phyloP scores from a whole-genome alignment of 1,140 invertebrate genomes.

The Drosophila oshimai region DNA sequence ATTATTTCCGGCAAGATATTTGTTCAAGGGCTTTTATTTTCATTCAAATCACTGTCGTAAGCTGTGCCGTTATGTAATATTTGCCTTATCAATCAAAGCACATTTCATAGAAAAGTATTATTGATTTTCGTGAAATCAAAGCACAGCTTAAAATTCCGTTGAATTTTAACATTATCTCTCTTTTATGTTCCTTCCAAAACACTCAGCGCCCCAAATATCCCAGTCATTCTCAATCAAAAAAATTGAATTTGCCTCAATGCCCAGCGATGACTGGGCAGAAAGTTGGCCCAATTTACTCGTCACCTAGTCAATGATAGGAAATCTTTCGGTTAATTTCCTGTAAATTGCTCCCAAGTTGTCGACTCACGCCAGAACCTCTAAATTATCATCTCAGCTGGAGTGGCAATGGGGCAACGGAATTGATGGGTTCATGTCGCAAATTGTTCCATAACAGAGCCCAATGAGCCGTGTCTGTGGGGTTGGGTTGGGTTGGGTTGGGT shows the following conservation, averaged over 20 bases:
- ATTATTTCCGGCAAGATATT: too few species aligned
- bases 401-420: slow-evolving; percentile 18
- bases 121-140: slow-evolving; percentile 5
- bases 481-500: not conserved
- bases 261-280: slow-evolving; percentile 8
- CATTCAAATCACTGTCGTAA: too few species aligned
- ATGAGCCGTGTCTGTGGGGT: slow-evolving; percentile 39
- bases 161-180: not conserved
- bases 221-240: slow-evolving; percentile 18
- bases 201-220: not conserved
- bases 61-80: too few species aligned
- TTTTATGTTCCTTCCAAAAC: not conserved
- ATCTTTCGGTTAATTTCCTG: slow-evolving; percentile 53
- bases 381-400: slow-evolving; percentile 23
- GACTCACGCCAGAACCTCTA: slow-evolving; percentile 44
- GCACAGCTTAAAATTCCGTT: not conserved
- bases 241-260: not conserved
- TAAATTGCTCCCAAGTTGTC: slow-evolving; percentile 38
- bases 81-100: not conserved
- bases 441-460: slow-evolving; percentile 38
- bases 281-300: slow-evolving; percentile 22
- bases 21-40: too few species aligned
- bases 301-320: slow-evolving; percentile 38
- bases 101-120: not conserved
- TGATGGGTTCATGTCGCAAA: slow-evolving; percentile 40